These are phyloP conservation scores for Sebastes schlegelii DNA, from an alignment of 2,113 vertebrate genomes.

Conservation along the genomic window DNA sequence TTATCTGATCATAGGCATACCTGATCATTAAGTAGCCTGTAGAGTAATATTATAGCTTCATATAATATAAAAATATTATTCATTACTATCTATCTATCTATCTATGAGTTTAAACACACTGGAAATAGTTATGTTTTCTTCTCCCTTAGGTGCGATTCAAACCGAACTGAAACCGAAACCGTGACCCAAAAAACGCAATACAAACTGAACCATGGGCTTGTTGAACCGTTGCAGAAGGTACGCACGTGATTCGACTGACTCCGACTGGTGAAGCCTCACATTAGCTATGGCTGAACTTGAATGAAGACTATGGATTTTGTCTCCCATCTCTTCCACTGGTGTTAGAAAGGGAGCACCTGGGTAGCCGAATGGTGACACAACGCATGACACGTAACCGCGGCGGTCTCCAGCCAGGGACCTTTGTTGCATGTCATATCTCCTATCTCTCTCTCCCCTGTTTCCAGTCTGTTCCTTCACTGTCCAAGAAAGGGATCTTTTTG, in stretches of 20 bases:
- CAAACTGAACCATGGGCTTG: too few relatives aligned
- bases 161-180: too few relatives aligned
- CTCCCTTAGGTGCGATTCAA: too few relatives aligned
- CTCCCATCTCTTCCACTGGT: too few relatives aligned
- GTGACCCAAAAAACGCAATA: too few relatives aligned
- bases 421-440: not conserved
- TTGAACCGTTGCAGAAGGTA: not conserved
- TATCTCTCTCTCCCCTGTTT: not conserved
- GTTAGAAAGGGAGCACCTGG: not conserved
- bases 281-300: not conserved
- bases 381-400: not conserved
- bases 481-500: not conserved
- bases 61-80: too few relatives aligned
- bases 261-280: not conserved
- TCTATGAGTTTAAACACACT: too few relatives aligned
- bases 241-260: not conserved
- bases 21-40: too few relatives aligned
- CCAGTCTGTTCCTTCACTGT: not conserved
- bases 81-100: too few relatives aligned
- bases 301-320: not conserved
- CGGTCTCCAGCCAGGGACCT: not conserved
- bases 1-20: too few relatives aligned
- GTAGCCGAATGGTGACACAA: not conserved
- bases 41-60: too few relatives aligned
- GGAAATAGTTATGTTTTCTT: too few relatives aligned